Conservation (phyloP, 2,888 invertebrate species). For the Poecilus cupreus region DNA sequence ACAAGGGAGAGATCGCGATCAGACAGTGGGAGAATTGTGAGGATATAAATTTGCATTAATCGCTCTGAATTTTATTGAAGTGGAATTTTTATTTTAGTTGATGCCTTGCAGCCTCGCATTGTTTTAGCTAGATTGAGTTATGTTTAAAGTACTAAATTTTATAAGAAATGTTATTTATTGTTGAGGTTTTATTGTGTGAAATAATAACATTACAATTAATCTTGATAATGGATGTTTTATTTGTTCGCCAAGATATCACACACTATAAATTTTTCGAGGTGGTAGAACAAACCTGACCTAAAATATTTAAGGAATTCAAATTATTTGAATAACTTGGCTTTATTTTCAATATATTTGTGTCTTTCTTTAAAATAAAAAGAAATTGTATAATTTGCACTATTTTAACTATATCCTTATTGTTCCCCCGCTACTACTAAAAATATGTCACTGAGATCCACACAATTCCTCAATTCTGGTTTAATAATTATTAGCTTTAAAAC, state of each 20-base stretch:
- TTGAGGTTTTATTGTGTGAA: not conserved
- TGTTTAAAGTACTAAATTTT: conserved; percentile 7
- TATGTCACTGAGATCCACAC: no score
- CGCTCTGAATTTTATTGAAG: not conserved
- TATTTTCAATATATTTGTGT: no score
- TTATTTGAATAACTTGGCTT: no score
- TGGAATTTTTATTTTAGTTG: conserved; percentile 13
- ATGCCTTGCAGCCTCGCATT: not conserved
- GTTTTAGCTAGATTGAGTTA: conserved; percentile 22
- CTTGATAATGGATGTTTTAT: not conserved
- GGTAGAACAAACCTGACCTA: not conserved
- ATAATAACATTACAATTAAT: not conserved
- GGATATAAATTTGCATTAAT: conserved; percentile 26
- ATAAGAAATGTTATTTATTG: conserved; percentile 18
- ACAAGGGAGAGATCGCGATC: conserved; percentile 1
- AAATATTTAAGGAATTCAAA: no score
- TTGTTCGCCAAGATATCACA: not conserved
- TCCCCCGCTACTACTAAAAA: no score
- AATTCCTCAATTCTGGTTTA: no score
- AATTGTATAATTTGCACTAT: no score
- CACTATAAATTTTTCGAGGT: not conserved
- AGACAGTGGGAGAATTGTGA: not conserved
- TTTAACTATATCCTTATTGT: no score
- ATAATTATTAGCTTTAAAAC: no score
- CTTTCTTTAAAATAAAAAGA: no score